Base-by-base conservation (phyloP, 92 coral and sea anemone genomes). In the Phymanthus crucifer region DNA sequence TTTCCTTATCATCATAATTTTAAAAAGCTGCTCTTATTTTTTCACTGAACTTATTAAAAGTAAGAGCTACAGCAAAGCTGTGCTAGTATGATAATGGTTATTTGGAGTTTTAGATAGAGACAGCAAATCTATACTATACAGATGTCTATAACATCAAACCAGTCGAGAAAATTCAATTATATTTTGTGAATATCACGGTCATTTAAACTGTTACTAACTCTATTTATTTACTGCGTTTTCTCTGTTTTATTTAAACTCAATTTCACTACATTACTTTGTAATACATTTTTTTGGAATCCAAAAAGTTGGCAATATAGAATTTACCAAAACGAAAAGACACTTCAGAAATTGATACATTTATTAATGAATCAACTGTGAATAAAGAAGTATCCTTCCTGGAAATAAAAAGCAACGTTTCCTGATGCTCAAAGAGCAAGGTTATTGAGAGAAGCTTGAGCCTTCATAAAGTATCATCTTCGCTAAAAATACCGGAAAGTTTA, bases 391-490 rank as follows among this genome's bases (percentile, higher is more conserved):
- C 64, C n/a, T 40, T 36, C 27, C 46, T 12, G n/a, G n/a, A 40
- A 12, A 40, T 18, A 21, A 12, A 36, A 32, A 23, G 3, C 21
- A 38, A 12, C 36, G 33, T 71, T 74, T 74, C 78, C 78, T 74
- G 78, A 57, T 21, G 27, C 40, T 32, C 45, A 29, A 31, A 69
- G 35, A 40, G 56, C 23, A 71, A 24, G 6, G 33, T 11, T n/a
- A 71, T 45, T 13, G 27, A 71, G 24, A 26, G 40, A 38, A 19
- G 32, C 46, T 35, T 71, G 40, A 61, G 68, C 33, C 32, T 34
- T 24, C 34, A 61, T 61, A 24, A 74, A 45, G 78, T 74, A 74
- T 74, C 78, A n/a, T 17, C 50, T 74, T 47, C 66, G 66, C 27
- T 9, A 47, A 31, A 47, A 46, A 52, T 36, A 66, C 78, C 78